phyloP scores from a whole-genome alignment of 1,140 invertebrate genomes.

The Stegodyphus mimosarum region DNA sequence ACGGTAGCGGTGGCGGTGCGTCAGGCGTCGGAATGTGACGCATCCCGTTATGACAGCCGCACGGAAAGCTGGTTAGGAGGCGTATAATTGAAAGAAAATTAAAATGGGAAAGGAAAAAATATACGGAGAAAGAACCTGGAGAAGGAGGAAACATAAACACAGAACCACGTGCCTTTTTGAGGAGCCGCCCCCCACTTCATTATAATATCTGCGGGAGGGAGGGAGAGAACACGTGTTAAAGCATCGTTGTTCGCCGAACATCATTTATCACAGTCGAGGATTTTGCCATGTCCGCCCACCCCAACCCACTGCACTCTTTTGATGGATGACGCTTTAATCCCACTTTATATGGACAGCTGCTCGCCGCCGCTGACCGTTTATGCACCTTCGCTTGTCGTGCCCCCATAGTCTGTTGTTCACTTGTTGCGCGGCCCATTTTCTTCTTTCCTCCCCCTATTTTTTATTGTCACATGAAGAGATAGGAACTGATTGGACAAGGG shows the following conservation, averaged over 20 bases:
- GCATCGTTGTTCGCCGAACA: conserved; percentile 25
- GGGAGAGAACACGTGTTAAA: conserved; percentile 33
- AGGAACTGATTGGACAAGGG: background rate
- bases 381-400: conserved; percentile 3
- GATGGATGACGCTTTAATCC: conserved; percentile 58
- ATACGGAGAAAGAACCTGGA: too few species aligned
- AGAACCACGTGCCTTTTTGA: conserved; percentile 15
- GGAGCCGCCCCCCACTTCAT: conserved; percentile 44
- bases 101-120: too few species aligned
- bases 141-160: conserved; percentile 4
- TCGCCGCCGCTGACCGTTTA: conserved; percentile 18
- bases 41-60: too few species aligned
- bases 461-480: background rate
- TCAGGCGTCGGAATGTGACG: too few species aligned
- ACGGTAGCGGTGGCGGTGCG: too few species aligned
- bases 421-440: conserved; percentile 14
- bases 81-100: too few species aligned
- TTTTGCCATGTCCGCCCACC: conserved; percentile 50
- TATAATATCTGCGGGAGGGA: conserved; percentile 35
- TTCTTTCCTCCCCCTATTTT: background rate
- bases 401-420: background rate
- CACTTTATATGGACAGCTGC: conserved; percentile 55
- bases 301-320: conserved; percentile 19
- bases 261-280: conserved; percentile 57
- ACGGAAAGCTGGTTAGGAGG: too few species aligned